Conservation (phyloP, 2,113 vertebrate genomes). For the Pantherophis guttatus region DNA sequence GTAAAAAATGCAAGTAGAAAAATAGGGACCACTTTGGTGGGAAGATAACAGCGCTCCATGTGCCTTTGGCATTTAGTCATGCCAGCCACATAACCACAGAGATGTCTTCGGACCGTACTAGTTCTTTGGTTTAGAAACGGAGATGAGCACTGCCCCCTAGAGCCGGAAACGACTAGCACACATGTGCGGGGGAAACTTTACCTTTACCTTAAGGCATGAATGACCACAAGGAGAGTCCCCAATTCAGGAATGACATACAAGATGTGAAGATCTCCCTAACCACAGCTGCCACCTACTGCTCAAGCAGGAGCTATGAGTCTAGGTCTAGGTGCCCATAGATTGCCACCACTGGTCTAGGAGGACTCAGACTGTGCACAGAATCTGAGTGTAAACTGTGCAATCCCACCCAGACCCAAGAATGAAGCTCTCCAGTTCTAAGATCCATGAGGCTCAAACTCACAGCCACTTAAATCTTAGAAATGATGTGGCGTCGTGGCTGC, state of each 20-base stretch:
- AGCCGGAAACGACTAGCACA: no score
- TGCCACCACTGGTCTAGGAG: background rate
- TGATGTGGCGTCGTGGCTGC: background rate
- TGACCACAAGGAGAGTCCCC: background rate
- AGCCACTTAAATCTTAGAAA: background rate
- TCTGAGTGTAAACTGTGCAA: background rate
- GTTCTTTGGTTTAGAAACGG: fast-evolving
- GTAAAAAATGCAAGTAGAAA: no score
- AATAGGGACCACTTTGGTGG: no score
- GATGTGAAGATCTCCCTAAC: background rate
- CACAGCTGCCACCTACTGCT: background rate
- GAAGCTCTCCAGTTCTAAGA: background rate
- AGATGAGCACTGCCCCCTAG: no score
- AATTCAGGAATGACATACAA: background rate
- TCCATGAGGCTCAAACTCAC: background rate
- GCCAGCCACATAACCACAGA: no score
- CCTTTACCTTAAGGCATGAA: background rate
- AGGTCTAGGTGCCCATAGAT: background rate
- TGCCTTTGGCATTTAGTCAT: no score
- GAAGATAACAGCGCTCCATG: no score
- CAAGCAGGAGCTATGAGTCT: background rate
- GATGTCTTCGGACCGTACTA: no score
- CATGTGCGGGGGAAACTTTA: no score
- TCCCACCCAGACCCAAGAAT: background rate
- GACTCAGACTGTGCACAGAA: background rate